Conservation (phyloP, 1,140 invertebrate genomes). For the Medauroidea extradentata region DNA sequence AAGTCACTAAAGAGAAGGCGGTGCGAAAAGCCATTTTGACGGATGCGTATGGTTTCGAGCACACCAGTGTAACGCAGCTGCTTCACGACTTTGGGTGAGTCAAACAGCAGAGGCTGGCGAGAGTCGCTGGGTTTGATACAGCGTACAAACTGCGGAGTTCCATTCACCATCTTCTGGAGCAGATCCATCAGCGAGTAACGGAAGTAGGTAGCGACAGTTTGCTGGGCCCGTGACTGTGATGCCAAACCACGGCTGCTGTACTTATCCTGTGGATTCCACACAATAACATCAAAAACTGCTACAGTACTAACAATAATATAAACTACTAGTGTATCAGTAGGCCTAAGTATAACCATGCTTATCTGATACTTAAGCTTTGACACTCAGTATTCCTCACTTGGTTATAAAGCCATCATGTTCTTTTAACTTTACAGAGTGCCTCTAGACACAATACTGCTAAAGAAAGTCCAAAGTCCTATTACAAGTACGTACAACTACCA, state of each 20-base stretch:
- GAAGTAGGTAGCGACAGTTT: constrained; percentile 82
- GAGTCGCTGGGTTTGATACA: constrained; percentile 80
- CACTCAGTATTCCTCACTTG: too few relatives aligned
- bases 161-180: constrained; percentile 76
- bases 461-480: too few relatives aligned
- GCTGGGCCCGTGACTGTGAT: constrained; percentile 77
- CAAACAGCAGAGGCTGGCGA: constrained; percentile 61
- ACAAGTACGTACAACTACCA: too few relatives aligned
- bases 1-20: constrained; percentile 75
- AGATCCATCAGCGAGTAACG: constrained; percentile 80
- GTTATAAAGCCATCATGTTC: too few relatives aligned
- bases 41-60: constrained; percentile 74
- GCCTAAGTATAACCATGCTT: too few relatives aligned
- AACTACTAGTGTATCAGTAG: too few relatives aligned
- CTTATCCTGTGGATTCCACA: constrained; percentile 36
- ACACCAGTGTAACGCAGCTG: constrained; percentile 78
- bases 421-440: too few relatives aligned
- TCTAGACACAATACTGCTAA: too few relatives aligned
- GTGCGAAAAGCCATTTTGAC: constrained; percentile 78
- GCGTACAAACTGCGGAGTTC: constrained; percentile 75
- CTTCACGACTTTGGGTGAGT: constrained; percentile 65
- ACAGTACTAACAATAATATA: too few relatives aligned
- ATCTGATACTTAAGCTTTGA: too few relatives aligned
- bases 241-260: constrained; percentile 59
- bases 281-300: too few relatives aligned